Evolutionary conservation across 2,888 invertebrate species (phyloP).

Genomic region (Mechanitis mazaeus): DNA sequence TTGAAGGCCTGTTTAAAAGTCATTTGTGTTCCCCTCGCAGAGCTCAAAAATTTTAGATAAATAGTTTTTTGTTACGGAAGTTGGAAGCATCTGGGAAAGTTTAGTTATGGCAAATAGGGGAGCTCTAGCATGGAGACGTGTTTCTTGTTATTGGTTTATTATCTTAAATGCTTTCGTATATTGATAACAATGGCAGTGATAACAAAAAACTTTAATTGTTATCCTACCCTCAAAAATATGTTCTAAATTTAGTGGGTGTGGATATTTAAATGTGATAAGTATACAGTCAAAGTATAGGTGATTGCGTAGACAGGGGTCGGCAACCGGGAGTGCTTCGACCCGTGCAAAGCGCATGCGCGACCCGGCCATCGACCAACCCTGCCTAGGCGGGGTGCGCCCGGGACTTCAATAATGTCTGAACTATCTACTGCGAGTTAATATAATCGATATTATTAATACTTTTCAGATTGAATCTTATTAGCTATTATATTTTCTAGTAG

Average conservation of each 20-base stretch:
- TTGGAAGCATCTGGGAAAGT: not conserved
- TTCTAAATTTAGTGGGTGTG: not conserved
- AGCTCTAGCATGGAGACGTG: not conserved
- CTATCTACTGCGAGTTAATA: conserved; percentile 16
- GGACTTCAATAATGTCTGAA: conserved; percentile 30
- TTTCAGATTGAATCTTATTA: too few species aligned
- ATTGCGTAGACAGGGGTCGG: conserved; percentile 64
- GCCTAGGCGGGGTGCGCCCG: conserved; percentile 33
- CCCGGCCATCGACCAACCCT: conserved; percentile 58
- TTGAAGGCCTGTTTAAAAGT: not conserved
- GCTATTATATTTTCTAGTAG: too few species aligned
- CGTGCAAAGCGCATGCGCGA: conserved; percentile 63
- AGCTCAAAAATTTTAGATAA: not conserved
- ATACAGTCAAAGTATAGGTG: conserved; percentile 37
- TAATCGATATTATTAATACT: conserved; percentile 2
- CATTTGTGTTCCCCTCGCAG: not conserved
- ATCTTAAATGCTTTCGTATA: too few species aligned
- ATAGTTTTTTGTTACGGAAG: conserved; percentile 2
- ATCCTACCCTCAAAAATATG: too few species aligned
- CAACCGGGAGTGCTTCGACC: conserved; percentile 71
- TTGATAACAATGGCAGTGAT: too few species aligned
- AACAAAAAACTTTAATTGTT: too few species aligned
- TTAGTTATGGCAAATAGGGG: not conserved
- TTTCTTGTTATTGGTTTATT: not conserved
- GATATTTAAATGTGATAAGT: conserved; percentile 11